These are phyloP conservation scores for Myopa testacea DNA, from an alignment of 2,888 invertebrate genomes.

Conservation along the genomic window DNA sequence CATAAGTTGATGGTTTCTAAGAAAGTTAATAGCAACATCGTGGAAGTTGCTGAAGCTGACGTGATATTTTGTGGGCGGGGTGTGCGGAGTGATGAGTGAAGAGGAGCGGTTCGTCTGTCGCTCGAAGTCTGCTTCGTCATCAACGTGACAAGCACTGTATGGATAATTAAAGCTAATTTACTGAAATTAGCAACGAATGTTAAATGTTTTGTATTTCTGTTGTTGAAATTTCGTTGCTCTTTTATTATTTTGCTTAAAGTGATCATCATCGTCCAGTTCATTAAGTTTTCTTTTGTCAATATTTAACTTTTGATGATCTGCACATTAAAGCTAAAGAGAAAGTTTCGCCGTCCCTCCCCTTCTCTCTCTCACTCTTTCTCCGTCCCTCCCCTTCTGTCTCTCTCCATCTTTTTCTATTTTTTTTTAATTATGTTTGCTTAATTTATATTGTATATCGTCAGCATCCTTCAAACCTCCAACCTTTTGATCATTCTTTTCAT, in stretches of 20 bases:
- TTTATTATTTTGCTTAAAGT: too few species aligned
- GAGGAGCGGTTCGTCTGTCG: background rate
- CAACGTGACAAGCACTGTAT: conserved; percentile 24
- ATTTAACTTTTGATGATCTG: too few species aligned
- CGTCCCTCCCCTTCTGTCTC: background rate
- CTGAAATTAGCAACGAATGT: conserved; percentile 31
- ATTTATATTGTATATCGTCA: conserved; percentile 2
- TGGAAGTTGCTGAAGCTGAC: background rate
- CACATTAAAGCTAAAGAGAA: too few species aligned
- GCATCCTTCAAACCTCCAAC: too few species aligned
- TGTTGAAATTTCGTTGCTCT: too few species aligned
- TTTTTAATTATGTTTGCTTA: background rate
- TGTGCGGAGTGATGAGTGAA: background rate
- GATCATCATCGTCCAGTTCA: background rate
- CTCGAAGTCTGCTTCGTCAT: background rate
- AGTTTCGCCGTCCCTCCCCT: too few species aligned
- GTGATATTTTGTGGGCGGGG: background rate
- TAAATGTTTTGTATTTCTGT: background rate
- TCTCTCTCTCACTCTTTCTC: too few species aligned
- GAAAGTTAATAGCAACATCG: conserved; percentile 21
- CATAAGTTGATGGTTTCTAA: conserved; percentile 19
- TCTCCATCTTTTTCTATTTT: background rate
- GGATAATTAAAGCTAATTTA: conserved; percentile 32
- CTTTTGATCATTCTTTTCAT: background rate
- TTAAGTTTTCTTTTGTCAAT: background rate